These are phyloP conservation scores for Huso huso DNA, from an alignment of 2,797 vertebrate species.

Conservation along the genomic window DNA sequence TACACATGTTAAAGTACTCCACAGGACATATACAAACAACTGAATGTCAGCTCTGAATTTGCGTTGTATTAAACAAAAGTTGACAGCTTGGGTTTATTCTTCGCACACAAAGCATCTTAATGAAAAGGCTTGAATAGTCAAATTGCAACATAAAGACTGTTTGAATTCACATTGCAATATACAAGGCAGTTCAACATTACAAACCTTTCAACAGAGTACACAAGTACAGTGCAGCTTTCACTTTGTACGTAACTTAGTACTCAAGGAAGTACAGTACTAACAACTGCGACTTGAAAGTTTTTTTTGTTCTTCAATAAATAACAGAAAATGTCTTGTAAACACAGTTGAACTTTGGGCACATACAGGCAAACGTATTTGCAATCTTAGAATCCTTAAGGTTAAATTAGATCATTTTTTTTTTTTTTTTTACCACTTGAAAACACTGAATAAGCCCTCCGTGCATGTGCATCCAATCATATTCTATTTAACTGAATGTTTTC, in stretches of 20 bases:
- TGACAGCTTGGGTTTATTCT: conserved; percentile 76
- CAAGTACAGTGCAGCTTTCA: conserved; percentile 28
- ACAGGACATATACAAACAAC: conserved; percentile 81
- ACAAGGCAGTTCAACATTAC: conserved; percentile 91
- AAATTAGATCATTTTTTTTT: no score
- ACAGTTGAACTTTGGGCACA: conserved; percentile 59
- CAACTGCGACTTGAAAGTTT: conserved; percentile 32
- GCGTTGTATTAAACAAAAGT: conserved; percentile 89
- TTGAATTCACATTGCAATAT: conserved; percentile 87
- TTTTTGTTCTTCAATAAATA: conserved; percentile 38
- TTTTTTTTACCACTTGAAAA: no score
- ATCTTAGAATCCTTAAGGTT: no score
- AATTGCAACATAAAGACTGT: conserved; percentile 86
- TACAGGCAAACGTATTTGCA: conserved; percentile 34
- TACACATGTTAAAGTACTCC: conserved; percentile 95
- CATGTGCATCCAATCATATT: no score
- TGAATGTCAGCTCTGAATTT: conserved; percentile 76
- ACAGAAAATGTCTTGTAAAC: conserved; percentile 65
- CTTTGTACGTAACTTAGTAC: conserved; percentile 47
- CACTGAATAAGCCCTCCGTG: no score
- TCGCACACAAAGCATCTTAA: conserved; percentile 80
- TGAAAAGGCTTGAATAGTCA: conserved; percentile 83
- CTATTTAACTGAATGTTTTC: no score
- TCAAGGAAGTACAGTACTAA: conserved; percentile 37
- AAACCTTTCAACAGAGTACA: conserved; percentile 61